phyloP scores from a whole-genome alignment of 1,140 invertebrate genomes.

The Drosophila bocki region DNA sequence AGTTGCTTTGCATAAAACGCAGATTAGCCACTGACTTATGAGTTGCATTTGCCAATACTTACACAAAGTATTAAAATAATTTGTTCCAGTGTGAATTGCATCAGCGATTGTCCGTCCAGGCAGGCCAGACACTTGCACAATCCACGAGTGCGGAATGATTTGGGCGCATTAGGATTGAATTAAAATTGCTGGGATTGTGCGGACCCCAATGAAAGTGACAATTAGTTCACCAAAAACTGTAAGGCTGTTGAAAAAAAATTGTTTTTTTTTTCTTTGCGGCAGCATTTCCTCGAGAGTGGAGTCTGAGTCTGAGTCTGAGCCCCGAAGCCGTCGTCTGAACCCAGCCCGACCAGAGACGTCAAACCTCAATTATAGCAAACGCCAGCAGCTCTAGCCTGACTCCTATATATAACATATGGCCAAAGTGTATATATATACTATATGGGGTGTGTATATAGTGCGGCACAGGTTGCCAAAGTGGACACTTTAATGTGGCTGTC shows the following conservation, averaged over 20 bases:
- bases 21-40: constrained; percentile 56
- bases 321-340: constrained; percentile 46
- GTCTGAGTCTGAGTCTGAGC: constrained; percentile 20
- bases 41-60: constrained; percentile 38
- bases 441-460: constrained; percentile 8
- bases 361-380: constrained; percentile 70
- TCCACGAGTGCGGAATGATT: constrained; percentile 47
- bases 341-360: constrained; percentile 43
- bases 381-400: constrained; percentile 56
- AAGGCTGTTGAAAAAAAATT: constrained; percentile 37
- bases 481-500: constrained; percentile 83
- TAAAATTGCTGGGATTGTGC: constrained; percentile 81
- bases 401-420: constrained; percentile 54
- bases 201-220: constrained; percentile 74
- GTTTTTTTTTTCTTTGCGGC: constrained; percentile 14
- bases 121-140: constrained; percentile 52
- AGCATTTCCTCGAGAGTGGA: constrained; percentile 71
- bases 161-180: constrained; percentile 79
- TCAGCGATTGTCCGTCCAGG: constrained; percentile 13
- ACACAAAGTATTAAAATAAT: constrained; percentile 43
- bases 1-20: constrained; percentile 58
- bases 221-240: constrained; percentile 61
- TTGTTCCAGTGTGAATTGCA: constrained; percentile 50
- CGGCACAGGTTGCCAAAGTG: constrained; percentile 77
- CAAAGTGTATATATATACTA: constrained; percentile 27